Conservation (phyloP, 2,797 vertebrate genomes). For the Hydrocynus forskahlii region DNA sequence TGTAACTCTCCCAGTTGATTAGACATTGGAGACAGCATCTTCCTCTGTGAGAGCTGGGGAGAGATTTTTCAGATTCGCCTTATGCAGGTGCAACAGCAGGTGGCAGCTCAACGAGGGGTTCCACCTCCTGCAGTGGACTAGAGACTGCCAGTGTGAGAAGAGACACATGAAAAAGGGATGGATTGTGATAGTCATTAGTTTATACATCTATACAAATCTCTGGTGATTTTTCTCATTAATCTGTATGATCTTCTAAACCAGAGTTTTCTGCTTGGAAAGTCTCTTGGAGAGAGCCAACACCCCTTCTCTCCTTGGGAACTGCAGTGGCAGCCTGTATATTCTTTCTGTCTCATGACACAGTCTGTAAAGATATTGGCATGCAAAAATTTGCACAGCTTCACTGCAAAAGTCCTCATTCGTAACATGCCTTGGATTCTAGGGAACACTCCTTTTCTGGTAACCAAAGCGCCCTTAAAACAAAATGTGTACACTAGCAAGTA, state of each 20-base stretch:
- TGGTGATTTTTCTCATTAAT: neutral
- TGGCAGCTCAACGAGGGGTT: neutral
- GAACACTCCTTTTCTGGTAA: neutral
- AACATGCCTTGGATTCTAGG: neutral
- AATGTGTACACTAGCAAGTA: neutral
- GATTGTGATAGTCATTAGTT: neutral
- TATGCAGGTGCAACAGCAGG: neutral
- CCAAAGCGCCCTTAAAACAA: neutral
- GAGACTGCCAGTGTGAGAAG: neutral
- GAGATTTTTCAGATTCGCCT: neutral
- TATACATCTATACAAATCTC: neutral
- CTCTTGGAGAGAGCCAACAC: neutral
- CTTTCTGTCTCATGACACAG: neutral
- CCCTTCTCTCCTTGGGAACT: neutral
- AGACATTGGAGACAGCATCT: neutral
- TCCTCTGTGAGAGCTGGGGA: neutral
- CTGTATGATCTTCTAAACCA: neutral
- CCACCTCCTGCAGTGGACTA: neutral
- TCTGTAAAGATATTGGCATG: neutral
- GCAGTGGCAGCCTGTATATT: neutral
- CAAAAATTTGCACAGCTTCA: neutral
- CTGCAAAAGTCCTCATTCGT: too few species aligned
- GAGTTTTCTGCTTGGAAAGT: neutral
- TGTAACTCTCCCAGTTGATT: neutral
- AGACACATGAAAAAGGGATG: neutral